Evolutionary conservation across 2,888 invertebrate genomes (phyloP).

Genomic region (Acanthosepion lycidas): DNA sequence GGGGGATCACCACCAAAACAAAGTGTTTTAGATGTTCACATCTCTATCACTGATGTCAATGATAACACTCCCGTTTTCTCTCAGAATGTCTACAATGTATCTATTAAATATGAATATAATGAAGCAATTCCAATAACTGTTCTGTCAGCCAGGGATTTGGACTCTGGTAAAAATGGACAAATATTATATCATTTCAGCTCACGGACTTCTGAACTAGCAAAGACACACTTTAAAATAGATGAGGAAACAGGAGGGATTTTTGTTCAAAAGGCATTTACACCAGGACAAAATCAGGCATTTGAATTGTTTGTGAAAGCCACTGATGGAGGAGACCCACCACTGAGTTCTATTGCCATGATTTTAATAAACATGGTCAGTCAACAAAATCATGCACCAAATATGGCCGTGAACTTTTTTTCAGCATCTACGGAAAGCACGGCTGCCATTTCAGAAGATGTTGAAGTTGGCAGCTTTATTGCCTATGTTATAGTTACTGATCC

Average conservation of each 20-base stretch:
- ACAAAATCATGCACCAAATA: conserved; percentile 15
- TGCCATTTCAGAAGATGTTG: conserved; percentile 8
- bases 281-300: not conserved
- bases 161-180: not conserved
- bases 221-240: not conserved
- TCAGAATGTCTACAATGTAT: not conserved
- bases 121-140: not conserved
- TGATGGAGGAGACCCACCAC: not conserved
- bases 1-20: not conserved
- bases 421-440: not conserved
- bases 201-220: not conserved
- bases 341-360: not conserved
- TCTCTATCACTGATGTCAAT: not conserved
- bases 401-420: not conserved
- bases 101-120: not conserved
- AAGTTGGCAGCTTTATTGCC: not conserved
- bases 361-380: not conserved
- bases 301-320: not conserved
- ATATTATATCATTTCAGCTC: not conserved
- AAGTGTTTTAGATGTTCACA: not conserved
- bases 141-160: not conserved
- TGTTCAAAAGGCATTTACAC: not conserved
- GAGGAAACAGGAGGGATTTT: not conserved
- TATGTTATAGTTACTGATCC: conserved; percentile 3
- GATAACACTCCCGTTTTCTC: conserved; percentile 7